phyloP scores from a whole-genome alignment of 2,113 vertebrate genomes.

The Eclectus roratus region DNA sequence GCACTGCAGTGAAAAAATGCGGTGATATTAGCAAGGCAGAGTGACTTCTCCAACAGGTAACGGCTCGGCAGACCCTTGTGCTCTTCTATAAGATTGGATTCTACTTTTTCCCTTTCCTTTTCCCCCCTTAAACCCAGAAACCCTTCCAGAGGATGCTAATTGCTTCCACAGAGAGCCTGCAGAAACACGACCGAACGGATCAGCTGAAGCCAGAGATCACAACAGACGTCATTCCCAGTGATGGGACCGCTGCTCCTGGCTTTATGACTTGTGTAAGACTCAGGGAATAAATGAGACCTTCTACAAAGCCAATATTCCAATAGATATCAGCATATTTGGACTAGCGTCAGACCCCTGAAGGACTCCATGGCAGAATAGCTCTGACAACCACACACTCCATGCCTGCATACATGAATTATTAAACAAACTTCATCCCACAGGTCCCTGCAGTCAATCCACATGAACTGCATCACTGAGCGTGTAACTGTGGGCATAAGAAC shows the following conservation, averaged over 20 bases:
- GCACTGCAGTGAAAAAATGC: neutral
- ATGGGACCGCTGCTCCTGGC: rapidly evolving
- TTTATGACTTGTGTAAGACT: neutral
- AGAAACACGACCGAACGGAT: rapidly evolving
- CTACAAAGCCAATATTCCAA: neutral
- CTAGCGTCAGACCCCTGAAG: neutral
- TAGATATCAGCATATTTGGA: neutral
- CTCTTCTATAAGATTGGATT: neutral
- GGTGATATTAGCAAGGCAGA: neutral
- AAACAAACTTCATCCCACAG: neutral
- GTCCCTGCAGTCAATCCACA: neutral
- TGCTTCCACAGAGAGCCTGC: neutral
- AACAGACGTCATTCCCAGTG: rapidly evolving
- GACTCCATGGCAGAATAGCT: neutral
- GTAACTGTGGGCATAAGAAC: neutral
- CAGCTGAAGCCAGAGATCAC: neutral
- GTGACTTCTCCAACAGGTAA: neutral
- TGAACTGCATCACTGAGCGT: neutral
- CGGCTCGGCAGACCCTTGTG: rapidly evolving
- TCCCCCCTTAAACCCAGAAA: neutral
- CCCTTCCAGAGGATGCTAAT: neutral
- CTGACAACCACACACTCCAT: neutral
- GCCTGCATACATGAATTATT: neutral
- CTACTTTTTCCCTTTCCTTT: rapidly evolving
- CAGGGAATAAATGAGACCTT: neutral